phyloP scores from a whole-genome alignment of 2,113 vertebrate genomes.

The Ivindomyrus marchei region DNA sequence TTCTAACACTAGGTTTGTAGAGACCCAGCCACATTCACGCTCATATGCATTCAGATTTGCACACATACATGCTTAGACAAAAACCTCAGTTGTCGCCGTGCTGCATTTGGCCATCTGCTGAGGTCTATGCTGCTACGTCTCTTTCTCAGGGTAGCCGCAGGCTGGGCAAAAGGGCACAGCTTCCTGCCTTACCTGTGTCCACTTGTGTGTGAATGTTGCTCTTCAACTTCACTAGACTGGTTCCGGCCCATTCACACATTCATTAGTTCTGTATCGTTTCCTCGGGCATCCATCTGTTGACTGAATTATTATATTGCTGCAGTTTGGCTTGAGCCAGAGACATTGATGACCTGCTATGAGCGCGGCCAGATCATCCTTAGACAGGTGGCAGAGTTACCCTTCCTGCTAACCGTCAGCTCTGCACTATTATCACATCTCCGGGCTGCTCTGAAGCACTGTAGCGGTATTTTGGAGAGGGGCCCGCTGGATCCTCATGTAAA shows the following conservation, averaged over 20 bases:
- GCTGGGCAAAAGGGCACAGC: background rate
- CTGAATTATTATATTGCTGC: background rate
- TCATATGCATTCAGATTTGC: slow-evolving; percentile 18
- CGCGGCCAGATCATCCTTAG: background rate
- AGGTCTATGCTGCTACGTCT: background rate
- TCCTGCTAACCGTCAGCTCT: background rate
- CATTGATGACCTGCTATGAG: slow-evolving; percentile 7
- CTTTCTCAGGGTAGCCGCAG: background rate
- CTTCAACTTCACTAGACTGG: background rate
- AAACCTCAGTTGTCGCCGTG: background rate
- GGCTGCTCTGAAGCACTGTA: background rate
- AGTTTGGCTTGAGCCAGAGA: background rate
- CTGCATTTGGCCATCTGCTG: background rate
- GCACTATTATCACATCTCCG: background rate
- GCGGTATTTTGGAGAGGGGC: background rate
- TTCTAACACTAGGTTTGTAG: background rate
- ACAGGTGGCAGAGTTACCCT: background rate
- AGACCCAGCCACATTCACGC: background rate
- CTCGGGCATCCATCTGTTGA: background rate
- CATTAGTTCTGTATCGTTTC: background rate
- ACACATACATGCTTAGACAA: background rate
- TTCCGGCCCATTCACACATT: background rate
- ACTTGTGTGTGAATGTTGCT: slow-evolving; percentile 8
- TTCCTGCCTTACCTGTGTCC: background rate
- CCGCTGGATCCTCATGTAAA: background rate